Base-by-base conservation (phyloP, 2,888 invertebrate genomes). In the Chrysolina haemoptera region DNA sequence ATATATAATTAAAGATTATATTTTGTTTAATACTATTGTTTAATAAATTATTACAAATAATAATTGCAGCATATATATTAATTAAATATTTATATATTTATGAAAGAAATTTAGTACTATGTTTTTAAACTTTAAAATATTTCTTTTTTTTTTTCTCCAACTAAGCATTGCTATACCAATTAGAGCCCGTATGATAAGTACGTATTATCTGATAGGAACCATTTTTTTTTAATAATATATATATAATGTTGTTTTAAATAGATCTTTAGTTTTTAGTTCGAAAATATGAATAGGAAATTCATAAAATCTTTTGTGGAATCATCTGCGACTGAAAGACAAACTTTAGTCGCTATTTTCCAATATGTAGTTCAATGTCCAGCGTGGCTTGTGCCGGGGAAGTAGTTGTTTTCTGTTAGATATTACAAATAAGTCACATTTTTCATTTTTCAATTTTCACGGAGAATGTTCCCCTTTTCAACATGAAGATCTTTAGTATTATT, bases 1-100 rank as follows among this genome's bases (percentile, higher is more conserved):
- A 67, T 50, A 71, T 62, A 73, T 73, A 73, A 71, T 68, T 70
- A 74, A 53, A 18, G 1, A 11, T 10, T 53, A 53, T 53, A 12
- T 10, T 53, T 53, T 18, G 18, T n/a, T 18, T 53, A 27, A 27
- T 27, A 27, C n/a, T n/a, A 27, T 5, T 27, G 27, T 27, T 0
- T 10, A 53, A 16, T 53, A 53, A 0, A 9, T 10, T 53, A 9
- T 0, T 18, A 20, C 9, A 53, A 18, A 10, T 0, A 1, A 53
- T 53, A 53, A 53, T 16, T 4, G 10, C 1, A 48, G 16, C 14
- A 48, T 48, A 48, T 48, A 1, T 48, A 48, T 48, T 3, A 48
- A 12, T 14, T 48, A 48, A 48, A 48, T 1, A 48, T 16, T n/a
- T 0, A 48, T 48, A 48, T 48, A 48, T 48, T n/a, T 48, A 48